Percentiles rank a stretch among this genome's conserved stretches.
phyloP scores from a whole-genome alignment of 2,888 invertebrate species.

The Drosophila monieri region DNA sequence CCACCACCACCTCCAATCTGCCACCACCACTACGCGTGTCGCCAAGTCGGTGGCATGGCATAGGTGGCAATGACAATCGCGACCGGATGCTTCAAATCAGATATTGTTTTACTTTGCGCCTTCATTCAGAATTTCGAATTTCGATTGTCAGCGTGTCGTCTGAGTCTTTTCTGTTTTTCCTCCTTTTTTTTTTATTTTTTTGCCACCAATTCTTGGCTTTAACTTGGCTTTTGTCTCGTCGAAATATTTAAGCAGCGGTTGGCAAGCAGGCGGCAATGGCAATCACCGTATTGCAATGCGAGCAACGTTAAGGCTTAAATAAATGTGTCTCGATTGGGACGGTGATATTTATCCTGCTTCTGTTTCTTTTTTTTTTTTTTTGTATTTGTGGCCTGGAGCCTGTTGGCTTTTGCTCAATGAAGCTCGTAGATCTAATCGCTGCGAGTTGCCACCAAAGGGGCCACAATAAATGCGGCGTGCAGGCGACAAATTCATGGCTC shows the following conservation, averaged over 20 bases:
- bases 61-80: constrained; percentile 83
- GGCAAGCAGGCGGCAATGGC: constrained; percentile 40
- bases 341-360: constrained; percentile 36
- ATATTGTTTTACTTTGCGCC: constrained; percentile 81
- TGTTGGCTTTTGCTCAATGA: constrained; percentile 47
- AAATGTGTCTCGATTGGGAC: constrained; percentile 68
- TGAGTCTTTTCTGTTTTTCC: constrained; percentile 54
- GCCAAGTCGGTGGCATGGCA: constrained; percentile 58
- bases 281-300: constrained; percentile 62
- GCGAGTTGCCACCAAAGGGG: constrained; percentile 57
- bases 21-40: constrained; percentile 47
- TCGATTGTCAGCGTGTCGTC: constrained; percentile 76
- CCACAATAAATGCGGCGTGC: constrained; percentile 35
- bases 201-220: constrained; percentile 8
- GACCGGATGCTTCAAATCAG: constrained; percentile 84
- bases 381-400: not conserved
- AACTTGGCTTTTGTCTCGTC: constrained; percentile 25
- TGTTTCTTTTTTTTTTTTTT: constrained; percentile 4
- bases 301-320: constrained; percentile 71
- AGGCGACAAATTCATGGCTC: constrained; percentile 41
- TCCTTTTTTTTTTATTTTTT: constrained; percentile 14
- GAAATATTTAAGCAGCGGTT: constrained; percentile 52
- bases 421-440: constrained; percentile 69
- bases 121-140: constrained; percentile 73
- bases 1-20: constrained; percentile 27